These are phyloP conservation scores for Popillia japonica DNA, from an alignment of 1,140 invertebrate genomes.

Conservation along the genomic window DNA sequence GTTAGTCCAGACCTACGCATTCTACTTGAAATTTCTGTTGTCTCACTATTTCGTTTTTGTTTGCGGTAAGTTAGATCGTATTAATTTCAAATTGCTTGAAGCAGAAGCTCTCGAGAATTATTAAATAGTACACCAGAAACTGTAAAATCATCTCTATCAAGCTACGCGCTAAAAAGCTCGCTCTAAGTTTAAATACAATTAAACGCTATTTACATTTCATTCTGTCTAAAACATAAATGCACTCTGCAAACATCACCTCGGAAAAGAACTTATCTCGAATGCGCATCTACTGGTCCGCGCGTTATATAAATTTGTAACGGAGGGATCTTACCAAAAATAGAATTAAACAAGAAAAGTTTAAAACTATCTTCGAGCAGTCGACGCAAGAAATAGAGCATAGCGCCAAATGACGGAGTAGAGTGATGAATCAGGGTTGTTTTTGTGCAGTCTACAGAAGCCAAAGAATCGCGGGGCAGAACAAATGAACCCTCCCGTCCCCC, in stretches of 20 bases:
- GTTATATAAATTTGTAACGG: conserved; percentile 13
- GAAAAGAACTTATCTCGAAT: conserved; percentile 20
- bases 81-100: no score
- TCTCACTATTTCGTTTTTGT: no score
- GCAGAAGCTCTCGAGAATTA: no score
- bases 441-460: conserved; percentile 20
- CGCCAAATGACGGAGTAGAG: conserved; percentile 24
- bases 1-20: no score
- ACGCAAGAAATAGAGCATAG: conserved; percentile 25
- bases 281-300: neutral
- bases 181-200: neutral
- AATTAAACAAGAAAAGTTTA: conserved; percentile 29
- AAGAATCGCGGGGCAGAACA: conserved; percentile 28
- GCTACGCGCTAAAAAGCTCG: no score
- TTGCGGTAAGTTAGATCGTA: no score
- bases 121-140: no score
- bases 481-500: conserved; percentile 27
- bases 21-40: no score
- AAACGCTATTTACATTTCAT: neutral
- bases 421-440: conserved; percentile 33
- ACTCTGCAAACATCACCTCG: neutral
- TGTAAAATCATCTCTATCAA: no score
- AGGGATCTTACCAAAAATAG: conserved; percentile 9
- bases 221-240: neutral
- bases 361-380: conserved; percentile 15